Evolutionary conservation across 2,113 vertebrate genomes (phyloP), one percentile per base, ranked within the genome.

Genomic region (Anseranas semipalmata): DNA sequence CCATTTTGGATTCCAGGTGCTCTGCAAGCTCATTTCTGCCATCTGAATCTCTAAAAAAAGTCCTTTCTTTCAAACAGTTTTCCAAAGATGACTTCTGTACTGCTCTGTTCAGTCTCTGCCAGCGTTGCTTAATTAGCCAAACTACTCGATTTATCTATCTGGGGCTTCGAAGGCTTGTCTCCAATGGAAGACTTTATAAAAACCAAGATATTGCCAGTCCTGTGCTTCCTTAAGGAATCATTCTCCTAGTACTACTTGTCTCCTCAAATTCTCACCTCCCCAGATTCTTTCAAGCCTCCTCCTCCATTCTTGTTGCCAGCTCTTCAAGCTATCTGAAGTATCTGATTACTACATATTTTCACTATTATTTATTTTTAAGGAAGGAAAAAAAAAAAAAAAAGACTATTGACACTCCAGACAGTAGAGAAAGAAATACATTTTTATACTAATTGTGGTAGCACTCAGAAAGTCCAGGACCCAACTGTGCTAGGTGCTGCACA

Each of bases 131-230:
- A 45, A 13, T 8, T 37, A 33, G 72, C 73, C 65, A 46, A 15
- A 30, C 15, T 7, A 6, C 39, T 27, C 33, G 9, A 17, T 4
- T 46, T 20, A 5, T 0, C 0, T 14, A 13, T 7, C 1, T 2
- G 5, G 28, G 53, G 19, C 28, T 85, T 32, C 1, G 0, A 52
- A 77, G 52, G 24, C 15, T 63, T 32, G 37, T 22, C 55, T 56
- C 43, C 43, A 60, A 1, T 0, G 5, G 11, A 33, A 7, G 15
- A 68, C 10, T 25, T 41, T 5, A 46, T 15, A 48, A 75, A 65
- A 79, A 11, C 35, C 50, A 84, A 37, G 76, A 6, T 16, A 41
- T 0, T 70, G 84, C 16, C 56, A 62, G 15, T 24, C 14, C 41
- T 35, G 20, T 24, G 18, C 28, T 71, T 50, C 76, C 56, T 11